These are phyloP conservation scores for Onychostruthus taczanowskii DNA, from an alignment of 2,113 vertebrate genomes.

Conservation along the genomic window DNA sequence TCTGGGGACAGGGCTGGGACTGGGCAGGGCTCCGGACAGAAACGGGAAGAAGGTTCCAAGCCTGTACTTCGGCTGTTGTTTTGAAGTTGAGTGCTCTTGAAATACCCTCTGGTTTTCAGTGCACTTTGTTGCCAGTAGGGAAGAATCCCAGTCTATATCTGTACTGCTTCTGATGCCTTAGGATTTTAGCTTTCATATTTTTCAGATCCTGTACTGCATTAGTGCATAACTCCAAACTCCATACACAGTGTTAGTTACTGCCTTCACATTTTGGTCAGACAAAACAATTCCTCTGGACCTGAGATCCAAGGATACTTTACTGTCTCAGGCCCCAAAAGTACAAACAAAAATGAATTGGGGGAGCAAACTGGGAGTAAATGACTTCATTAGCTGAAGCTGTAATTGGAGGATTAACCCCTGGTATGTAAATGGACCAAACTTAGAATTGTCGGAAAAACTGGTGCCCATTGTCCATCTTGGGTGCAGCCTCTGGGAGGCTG, in stretches of 20 bases:
- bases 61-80: background rate
- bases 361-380: background rate
- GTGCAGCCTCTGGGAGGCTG: background rate
- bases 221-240: background rate
- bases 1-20: background rate
- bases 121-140: background rate
- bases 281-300: background rate
- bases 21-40: background rate
- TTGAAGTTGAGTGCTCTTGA: background rate
- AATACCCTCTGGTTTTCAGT: background rate
- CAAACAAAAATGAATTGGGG: background rate
- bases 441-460: background rate
- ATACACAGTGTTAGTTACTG: background rate
- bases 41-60: background rate
- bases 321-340: too few relatives aligned
- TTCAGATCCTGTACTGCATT: background rate
- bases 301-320: background rate
- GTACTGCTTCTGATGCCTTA: background rate
- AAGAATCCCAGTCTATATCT: background rate
- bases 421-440: background rate
- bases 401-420: background rate
- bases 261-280: background rate
- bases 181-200: background rate
- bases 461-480: accelerated
- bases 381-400: background rate